Conservation (phyloP, 2,113 vertebrate genomes). For the Poecilia latipinna region DNA sequence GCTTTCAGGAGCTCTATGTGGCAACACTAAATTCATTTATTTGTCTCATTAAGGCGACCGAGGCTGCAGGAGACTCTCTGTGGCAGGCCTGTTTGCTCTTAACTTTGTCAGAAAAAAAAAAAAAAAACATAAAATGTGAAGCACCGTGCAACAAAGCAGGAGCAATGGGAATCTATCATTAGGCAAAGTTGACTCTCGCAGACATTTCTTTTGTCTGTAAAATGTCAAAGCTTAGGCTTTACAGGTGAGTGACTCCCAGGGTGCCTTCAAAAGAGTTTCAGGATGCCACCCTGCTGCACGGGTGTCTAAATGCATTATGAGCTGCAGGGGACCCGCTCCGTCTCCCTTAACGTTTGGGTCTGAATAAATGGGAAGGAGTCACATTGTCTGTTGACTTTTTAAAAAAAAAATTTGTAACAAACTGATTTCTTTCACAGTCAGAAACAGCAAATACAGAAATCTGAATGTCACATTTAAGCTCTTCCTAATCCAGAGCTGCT, state of each 20-base stretch:
- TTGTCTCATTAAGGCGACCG: constrained; percentile 94
- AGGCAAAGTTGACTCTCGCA: constrained; percentile 60
- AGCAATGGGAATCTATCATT: constrained; percentile 72
- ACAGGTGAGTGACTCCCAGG: constrained; percentile 29
- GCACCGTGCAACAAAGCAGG: constrained; percentile 69
- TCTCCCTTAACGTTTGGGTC: constrained; percentile 6
- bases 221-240: constrained; percentile 38
- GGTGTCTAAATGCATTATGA: constrained; percentile 34
- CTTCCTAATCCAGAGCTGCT: background rate
- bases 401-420: background rate
- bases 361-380: constrained; percentile 36
- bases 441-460: constrained; percentile 13
- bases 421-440: constrained; percentile 26
- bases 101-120: constrained; percentile 69
- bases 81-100: constrained; percentile 83
- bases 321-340: constrained; percentile 15
- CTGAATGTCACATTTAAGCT: constrained; percentile 40
- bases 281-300: constrained; percentile 24
- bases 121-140: constrained; percentile 77
- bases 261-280: constrained; percentile 13
- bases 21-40: constrained; percentile 96
- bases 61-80: constrained; percentile 82
- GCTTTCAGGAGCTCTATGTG: constrained; percentile 92
- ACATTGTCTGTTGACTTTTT: constrained; percentile 30
- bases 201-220: constrained; percentile 47